phyloP scores from a whole-genome alignment of 2,888 invertebrate genomes.

The Sinelater perroti region DNA sequence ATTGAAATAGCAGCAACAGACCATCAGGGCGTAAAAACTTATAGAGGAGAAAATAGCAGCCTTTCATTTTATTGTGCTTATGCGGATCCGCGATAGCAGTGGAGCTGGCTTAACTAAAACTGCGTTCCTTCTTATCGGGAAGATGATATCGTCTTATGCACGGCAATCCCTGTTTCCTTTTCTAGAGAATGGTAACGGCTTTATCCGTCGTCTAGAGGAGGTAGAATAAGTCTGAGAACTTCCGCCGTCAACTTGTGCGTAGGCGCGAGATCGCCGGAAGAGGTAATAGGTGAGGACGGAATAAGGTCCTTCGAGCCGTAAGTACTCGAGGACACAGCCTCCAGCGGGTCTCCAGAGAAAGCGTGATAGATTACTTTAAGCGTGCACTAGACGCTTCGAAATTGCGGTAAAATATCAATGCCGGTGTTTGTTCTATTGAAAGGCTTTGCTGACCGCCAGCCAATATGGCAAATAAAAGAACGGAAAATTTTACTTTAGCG shows the following conservation, averaged over 20 bases:
- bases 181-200: constrained; percentile 16
- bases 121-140: constrained; percentile 6
- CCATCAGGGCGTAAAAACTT: constrained; percentile 24
- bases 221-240: constrained; percentile 25
- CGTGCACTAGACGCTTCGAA: constrained; percentile 48
- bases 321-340: constrained; percentile 34
- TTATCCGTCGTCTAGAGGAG: constrained; percentile 18
- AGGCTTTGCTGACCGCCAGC: constrained; percentile 22
- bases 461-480: constrained; percentile 18
- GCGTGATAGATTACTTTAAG: constrained; percentile 49
- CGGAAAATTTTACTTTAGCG: constrained; percentile 8
- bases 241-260: constrained; percentile 19
- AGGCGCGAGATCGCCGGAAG: constrained; percentile 19
- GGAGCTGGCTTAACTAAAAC: constrained; percentile 6
- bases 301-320: constrained; percentile 35
- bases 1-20: constrained; percentile 33
- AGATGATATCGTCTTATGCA: constrained; percentile 9
- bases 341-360: constrained; percentile 43
- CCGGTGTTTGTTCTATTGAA: constrained; percentile 45
- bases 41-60: constrained; percentile 1
- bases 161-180: constrained; percentile 9
- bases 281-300: constrained; percentile 45
- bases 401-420: constrained; percentile 50
- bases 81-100: not conserved
- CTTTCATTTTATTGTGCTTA: constrained; percentile 3